Evolutionary conservation across 2,113 vertebrate genomes (phyloP).

Genomic region (Macroglossus sobrinus): DNA sequence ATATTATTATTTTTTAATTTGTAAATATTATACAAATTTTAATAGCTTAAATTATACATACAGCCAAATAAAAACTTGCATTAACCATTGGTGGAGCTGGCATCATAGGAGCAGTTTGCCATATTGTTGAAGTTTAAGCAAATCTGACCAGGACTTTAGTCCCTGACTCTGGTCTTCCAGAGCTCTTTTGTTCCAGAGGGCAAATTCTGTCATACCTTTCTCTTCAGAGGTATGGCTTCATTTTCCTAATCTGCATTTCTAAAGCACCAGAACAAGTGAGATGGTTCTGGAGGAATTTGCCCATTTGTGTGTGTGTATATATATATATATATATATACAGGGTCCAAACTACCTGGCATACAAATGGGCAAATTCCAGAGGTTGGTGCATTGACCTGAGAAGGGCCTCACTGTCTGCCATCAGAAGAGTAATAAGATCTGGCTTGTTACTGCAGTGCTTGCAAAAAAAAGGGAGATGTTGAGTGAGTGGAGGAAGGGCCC

Average conservation of each 20-base stretch:
- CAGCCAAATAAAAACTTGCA: conserved; percentile 88
- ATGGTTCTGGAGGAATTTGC: background rate
- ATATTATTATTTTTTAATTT: conserved; percentile 76
- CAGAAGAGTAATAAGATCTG: background rate
- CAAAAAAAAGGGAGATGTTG: background rate
- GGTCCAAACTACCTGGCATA: too few species aligned
- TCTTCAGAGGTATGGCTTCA: background rate
- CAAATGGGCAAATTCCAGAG: background rate
- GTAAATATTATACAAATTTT: conserved; percentile 98
- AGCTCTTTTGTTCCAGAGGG: background rate
- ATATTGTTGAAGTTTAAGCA: conserved; percentile 18
- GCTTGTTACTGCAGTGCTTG: background rate
- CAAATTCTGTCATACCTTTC: background rate
- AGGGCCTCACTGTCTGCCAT: background rate
- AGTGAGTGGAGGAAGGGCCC: background rate
- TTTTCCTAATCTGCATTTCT: background rate
- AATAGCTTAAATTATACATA: conserved; percentile 94
- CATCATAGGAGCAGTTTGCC: background rate
- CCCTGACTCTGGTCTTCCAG: background rate
- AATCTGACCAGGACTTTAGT: background rate
- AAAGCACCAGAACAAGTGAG: background rate
- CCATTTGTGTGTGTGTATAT: too few species aligned
- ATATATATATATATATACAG: too few species aligned
- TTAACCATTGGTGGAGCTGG: conserved; percentile 61
- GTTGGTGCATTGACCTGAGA: background rate